Evolutionary conservation across 2,888 invertebrate species (phyloP), one percentile per base, ranked within the genome.

Genomic region (Tetropium fuscum): DNA sequence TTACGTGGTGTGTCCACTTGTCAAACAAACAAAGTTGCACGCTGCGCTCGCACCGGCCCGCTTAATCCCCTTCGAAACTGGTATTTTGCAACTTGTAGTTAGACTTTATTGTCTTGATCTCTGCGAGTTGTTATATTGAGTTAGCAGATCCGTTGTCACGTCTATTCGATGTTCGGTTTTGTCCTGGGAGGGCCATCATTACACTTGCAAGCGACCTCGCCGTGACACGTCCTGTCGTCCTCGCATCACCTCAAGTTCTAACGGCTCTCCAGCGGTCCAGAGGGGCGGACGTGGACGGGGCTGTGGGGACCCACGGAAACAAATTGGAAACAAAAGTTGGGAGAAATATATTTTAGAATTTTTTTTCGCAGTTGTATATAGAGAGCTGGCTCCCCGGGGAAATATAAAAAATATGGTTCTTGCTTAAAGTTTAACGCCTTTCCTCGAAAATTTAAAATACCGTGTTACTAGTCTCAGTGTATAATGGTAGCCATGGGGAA

Each of bases 181-280:
- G 60, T 64, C 64, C 64, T 60, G 45, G 51, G 60, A 58, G 64
- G 53, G 55, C 45, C 55, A 58, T 64, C 58, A 56, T 64, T 64
- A 64, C 48, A 55, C 53, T 54, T 49, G 60, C 60, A 57, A 51
- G 48, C 56, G 44, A 56, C 58, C 55, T 40, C 48, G 53, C 56
- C 62, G 53, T 56, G 62, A 56, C 62, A 58, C 56, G 62, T 59
- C 58, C 53, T 58, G 58, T 51, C 58, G 45, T 27, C 51, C 58
- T 36, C 47, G 32, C 34, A 34, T 34, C 34, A 34, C 34, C 34
- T 34, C 34, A 5, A 13, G 34, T 15, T 34, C 34, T 34, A 34
- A 13, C 34, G 34, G 34, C 34, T 34, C 34, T 34, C 34, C 34
- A 13, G 34, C 13, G 34, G 34, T 34, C 34, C 34, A 2, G 15